Evolutionary conservation across 2,888 invertebrate genomes (phyloP), one percentile per base, ranked within the genome.

Genomic region (Lottia scabra): DNA sequence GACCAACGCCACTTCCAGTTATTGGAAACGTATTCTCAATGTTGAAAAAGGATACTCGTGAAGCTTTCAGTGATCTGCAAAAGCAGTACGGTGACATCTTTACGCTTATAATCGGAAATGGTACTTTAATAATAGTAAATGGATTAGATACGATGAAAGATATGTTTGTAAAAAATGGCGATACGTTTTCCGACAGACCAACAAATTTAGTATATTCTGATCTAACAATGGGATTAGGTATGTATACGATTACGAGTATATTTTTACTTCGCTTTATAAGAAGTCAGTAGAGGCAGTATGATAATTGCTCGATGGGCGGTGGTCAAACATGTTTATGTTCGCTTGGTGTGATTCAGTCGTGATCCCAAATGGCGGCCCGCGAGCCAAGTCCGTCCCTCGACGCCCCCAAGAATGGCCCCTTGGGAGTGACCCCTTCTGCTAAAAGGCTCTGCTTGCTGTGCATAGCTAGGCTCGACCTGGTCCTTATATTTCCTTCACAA

Each of bases 71-170:
- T 15, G 8, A 13, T 15, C 63, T 44, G 19, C 15, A 63, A 45
- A 45, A 63, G 23, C 27, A 45, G 43, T 69, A 63, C 16, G 69
- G 69, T 10, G 45, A 45, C 16, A 63, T 69, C 16, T 69, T 26
- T n/a, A 44, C 23, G 8, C 23, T 69, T 13, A 30, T 45, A 13
- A 43, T 69, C 12, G 69, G 69, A 10, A 30, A 45, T 19, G 26
- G 62, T n/a, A 26, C 30, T 27, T 63, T 63, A 45, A n/a, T 69
- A n/a, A 15, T 69, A 45, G 69, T 69, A 10, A 69, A 69, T 63
- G 69, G 45, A 15, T 23, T 38, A 15, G 45, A 69, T 8, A 8
- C 63, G 27, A 56, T 69, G 5, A 63, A 45, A 19, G 63, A 69
- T 5, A 27, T 69, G 15, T n/a, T 69, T 13, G 69, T 69, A 16